A percentile compares a stretch with the other conserved stretches of the same genome.
phyloP scores from a whole-genome alignment of 2,888 invertebrate genomes.

The Xylota segnis region DNA sequence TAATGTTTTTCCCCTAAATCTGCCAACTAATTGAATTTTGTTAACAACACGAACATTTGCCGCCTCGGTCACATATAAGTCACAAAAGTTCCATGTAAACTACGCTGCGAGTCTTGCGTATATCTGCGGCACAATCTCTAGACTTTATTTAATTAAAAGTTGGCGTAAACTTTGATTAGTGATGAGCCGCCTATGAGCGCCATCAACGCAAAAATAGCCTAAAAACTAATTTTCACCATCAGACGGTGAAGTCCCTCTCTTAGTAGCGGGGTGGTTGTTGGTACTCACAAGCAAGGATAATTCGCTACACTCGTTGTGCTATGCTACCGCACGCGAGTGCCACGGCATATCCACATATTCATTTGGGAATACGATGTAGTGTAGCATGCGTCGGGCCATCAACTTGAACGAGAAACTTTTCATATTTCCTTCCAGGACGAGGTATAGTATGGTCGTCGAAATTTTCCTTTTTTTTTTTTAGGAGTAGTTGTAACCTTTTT shows the following conservation, averaged over 20 bases:
- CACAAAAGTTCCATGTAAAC: conserved; percentile 27
- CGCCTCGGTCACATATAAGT: conserved; percentile 33
- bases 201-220: conserved; percentile 59
- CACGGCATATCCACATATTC: conserved; percentile 54
- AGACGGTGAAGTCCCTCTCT: conserved; percentile 36
- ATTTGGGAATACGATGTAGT: conserved; percentile 68
- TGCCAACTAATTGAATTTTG: conserved; percentile 56
- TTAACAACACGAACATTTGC: conserved; percentile 69
- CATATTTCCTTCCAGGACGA: conserved; percentile 65
- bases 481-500: conserved; percentile 45
- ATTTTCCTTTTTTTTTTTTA: conserved; percentile 25
- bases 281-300: conserved; percentile 57
- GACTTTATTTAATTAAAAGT: conserved; percentile 76
- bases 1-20: background rate
- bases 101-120: background rate
- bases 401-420: conserved; percentile 67
- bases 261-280: conserved; percentile 22
- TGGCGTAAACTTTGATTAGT: conserved; percentile 72
- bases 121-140: conserved; percentile 27
- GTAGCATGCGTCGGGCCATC: conserved; percentile 66
- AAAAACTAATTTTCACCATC: conserved; percentile 65
- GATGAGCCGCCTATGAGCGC: conserved; percentile 54
- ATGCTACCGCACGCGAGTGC: conserved; percentile 43
- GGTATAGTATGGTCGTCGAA: conserved; percentile 35
- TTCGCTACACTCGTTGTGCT: conserved; percentile 58